phyloP scores from a whole-genome alignment of 2,113 vertebrate species.

The Zosterops japonicus region DNA sequence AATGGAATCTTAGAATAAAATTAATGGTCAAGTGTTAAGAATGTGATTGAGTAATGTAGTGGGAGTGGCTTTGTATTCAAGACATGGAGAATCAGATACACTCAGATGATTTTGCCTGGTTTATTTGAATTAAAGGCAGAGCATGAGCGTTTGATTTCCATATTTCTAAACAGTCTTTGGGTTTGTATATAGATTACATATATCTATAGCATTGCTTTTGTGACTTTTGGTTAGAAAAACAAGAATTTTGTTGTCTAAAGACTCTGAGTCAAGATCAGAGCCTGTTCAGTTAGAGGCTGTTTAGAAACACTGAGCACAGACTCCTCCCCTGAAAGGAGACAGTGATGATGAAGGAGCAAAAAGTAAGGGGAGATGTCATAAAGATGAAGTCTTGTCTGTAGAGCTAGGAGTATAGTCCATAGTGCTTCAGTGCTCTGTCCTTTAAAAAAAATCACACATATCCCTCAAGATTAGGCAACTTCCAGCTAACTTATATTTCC shows the following conservation, averaged over 20 bases:
- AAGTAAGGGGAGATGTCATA: background rate
- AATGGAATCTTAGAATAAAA: conserved; percentile 12
- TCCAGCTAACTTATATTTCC: background rate
- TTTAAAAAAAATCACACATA: background rate
- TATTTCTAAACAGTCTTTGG: background rate
- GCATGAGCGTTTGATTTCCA: background rate
- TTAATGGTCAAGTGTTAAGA: conserved; percentile 30
- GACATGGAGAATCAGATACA: background rate
- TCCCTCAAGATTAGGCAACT: background rate
- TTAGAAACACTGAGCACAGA: background rate
- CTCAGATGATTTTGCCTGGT: background rate
- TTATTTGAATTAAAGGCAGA: background rate
- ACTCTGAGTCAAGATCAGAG: background rate
- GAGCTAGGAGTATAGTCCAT: background rate
- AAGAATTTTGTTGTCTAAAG: background rate
- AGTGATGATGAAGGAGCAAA: background rate
- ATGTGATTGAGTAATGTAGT: conserved; percentile 10
- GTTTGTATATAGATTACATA: background rate
- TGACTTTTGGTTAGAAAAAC: background rate
- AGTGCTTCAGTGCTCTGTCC: background rate
- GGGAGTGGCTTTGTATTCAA: background rate
- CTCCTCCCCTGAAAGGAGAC: background rate
- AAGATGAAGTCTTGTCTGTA: background rate
- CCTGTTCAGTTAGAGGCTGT: background rate
- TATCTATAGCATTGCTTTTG: background rate